Base-by-base conservation (phyloP, 2,113 vertebrate genomes). In the Falco punctatus region DNA sequence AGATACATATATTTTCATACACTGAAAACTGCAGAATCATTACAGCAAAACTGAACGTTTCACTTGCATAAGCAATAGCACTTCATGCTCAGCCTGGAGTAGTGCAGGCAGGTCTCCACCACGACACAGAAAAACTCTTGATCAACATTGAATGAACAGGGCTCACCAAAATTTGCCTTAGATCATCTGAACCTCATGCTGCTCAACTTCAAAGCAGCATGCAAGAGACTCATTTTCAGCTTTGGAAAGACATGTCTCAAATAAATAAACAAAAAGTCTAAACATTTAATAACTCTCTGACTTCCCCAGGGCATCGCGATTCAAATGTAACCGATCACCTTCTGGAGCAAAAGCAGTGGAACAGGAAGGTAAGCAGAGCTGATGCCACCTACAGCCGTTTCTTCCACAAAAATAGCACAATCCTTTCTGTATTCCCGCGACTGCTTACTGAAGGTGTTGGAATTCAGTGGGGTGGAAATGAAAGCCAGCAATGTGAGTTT, bases 11-110 rank as follows among this genome's bases (percentile, higher is more conserved):
- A 24, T 51, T 49, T 81, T 84, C 48, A 38, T 48, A 48, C 8
- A 44, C 5, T 1, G 0, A 79, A 92, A 15, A 51, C 0, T 88
- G 38, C 67, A 90, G 61, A 74, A 71, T 16, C 4, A 0, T 79
- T 89, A 30, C 15, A 71, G 24, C 51, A 83, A 11, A 62, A 62
- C 6, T 11, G 23, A 64, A 16, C 71, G 38, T 66, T 81, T 86
- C 55, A 59, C 28, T 66, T 81, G 26, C 28, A 70, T 27, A 26
- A 83, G 30, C 28, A 86, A 28, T 49, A 77, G 46, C 16, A 14
- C 7, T 38, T 78, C 42, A 21, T 64, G 52, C 5, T 78, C 20
- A 74, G 2, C 28, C 26, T 64, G 8, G 17, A 15, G 74, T 38
- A 84, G 22, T 44, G 44, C 27, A 84, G 54, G 48, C 30, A 61